A percentile compares a stretch with the other conserved stretches of the same genome.
Evolutionary conservation across 2,888 invertebrate genomes (phyloP).

Genomic region (Cistogaster globosa): DNA sequence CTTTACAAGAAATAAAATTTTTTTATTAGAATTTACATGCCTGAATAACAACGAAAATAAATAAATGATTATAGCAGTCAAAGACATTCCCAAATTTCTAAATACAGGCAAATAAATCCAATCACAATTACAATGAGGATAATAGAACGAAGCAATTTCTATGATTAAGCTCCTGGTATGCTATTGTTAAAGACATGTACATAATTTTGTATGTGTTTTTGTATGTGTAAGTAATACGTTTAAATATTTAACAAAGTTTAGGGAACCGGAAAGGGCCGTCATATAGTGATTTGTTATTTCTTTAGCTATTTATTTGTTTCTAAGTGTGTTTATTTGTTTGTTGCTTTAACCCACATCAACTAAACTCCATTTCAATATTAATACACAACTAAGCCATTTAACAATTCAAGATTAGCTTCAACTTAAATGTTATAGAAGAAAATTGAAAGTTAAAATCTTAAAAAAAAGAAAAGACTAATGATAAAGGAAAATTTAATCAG

Average conservation of each 20-base stretch:
- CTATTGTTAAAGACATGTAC: neutral
- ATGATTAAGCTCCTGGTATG: constrained; percentile 25
- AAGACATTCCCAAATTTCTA: neutral
- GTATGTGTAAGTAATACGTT: neutral
- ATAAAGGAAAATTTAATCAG: constrained; percentile 56
- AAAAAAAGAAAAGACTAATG: constrained; percentile 22
- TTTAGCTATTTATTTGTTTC: neutral
- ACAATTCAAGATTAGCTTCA: constrained; percentile 39
- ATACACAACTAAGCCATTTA: constrained; percentile 53
- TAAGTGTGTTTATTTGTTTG: constrained; percentile 18
- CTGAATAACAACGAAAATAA: constrained; percentile 58
- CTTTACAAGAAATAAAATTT: neutral
- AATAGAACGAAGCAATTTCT: constrained; percentile 47
- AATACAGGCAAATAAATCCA: constrained; percentile 41
- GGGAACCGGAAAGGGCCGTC: constrained; percentile 63
- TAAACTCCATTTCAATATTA: constrained; percentile 20
- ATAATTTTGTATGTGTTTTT: neutral
- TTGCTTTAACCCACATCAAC: neutral
- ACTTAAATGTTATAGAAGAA: constrained; percentile 9
- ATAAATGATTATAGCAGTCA: constrained; percentile 45
- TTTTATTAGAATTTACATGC: constrained; percentile 50
- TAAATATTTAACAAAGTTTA: constrained; percentile 38
- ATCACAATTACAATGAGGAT: constrained; percentile 49
- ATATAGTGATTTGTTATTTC: constrained; percentile 63
- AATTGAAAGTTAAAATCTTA: constrained; percentile 52